Evolutionary conservation across 1,140 invertebrate genomes (phyloP), one percentile per base, ranked within the genome.

Genomic region (Orius insidiosus): DNA sequence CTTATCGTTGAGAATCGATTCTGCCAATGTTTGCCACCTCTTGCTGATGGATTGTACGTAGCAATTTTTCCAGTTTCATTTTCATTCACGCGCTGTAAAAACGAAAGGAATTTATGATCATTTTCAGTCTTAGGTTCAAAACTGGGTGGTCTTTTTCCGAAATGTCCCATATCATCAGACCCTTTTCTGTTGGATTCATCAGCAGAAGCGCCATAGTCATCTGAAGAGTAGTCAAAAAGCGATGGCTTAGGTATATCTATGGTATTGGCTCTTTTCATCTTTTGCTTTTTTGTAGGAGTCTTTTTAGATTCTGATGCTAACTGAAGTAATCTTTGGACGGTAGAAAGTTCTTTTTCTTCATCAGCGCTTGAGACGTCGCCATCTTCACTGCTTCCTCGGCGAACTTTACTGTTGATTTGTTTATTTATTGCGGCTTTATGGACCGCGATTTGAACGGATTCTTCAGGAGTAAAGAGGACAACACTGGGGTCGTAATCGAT

Each of bases 201-300:
- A 18, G 39, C 48, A 32, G 52, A 49, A n/a, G 53, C 53, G 6
- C 35, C 46, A 10, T 60, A 56, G 34, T 56, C 55, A 7, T 52
- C 56, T 13, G 55, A 55, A n/a, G 53, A 56, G 14, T 53, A 51
- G 35, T 70, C 65, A 52, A 63, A 70, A 34, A 67, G 67, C 8
- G 69, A 56, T 0, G 74, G 76, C 57, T 80, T 81, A 1, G 82
- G 81, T 56, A 87, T 85, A 56, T 88, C 83, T 49, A 88, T 85
- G 2, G 84, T 88, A 48, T 88, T 88, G 0, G 83, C 83, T 15
- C 85, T 68, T 64, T 86, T 87, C 70, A 86, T 84, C 53, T 78
- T 74, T 3, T 74, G 65, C 55, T 81, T 82, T 54, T 81, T 82
- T 32, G 62, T 70, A 51, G 52, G 55, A 47, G 31, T 68, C 60